A percentile compares a stretch with the other conserved stretches of the same genome.
phyloP scores from a whole-genome alignment of 2,888 invertebrate species.

The Pseudeuparius sepicola region DNA sequence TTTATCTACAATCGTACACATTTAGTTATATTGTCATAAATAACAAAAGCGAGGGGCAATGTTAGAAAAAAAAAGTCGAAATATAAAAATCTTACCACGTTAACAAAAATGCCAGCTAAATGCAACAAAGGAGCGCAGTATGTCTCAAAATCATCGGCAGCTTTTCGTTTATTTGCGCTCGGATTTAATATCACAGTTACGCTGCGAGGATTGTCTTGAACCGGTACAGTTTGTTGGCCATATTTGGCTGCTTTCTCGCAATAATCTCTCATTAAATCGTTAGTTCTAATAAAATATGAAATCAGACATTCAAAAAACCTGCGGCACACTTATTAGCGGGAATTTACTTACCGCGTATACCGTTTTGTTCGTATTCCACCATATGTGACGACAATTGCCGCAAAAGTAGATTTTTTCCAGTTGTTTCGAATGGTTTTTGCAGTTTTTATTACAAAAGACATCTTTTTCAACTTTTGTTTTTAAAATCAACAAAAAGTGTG shows the following conservation, averaged over 20 bases:
- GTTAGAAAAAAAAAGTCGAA: no score
- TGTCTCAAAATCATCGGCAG: constrained; percentile 65
- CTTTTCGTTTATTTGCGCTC: constrained; percentile 70
- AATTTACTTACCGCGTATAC: constrained; percentile 66
- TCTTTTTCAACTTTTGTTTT: no score
- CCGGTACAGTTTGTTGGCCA: constrained; percentile 55
- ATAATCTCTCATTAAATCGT: constrained; percentile 66
- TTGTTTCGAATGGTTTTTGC: constrained; percentile 63
- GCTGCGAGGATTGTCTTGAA: constrained; percentile 52
- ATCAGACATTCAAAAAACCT: constrained; percentile 7
- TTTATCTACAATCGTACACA: no score
- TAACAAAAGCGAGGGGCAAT: no score
- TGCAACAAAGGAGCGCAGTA: constrained; percentile 91
- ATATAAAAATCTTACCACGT: constrained; percentile 40
- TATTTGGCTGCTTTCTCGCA: constrained; percentile 67
- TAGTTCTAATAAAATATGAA: constrained; percentile 48
- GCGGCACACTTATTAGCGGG: no score
- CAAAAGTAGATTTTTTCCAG: constrained; percentile 83
- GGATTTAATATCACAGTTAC: constrained; percentile 87
- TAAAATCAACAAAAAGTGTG: no score
- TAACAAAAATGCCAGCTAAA: constrained; percentile 74
- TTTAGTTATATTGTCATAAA: no score
- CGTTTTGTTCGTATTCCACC: constrained; percentile 59
- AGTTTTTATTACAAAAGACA: constrained; percentile 52
- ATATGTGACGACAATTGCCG: constrained; percentile 55